Evolutionary conservation across 2,797 vertebrate species (phyloP).

Genomic region (Sebastes cheni): DNA sequence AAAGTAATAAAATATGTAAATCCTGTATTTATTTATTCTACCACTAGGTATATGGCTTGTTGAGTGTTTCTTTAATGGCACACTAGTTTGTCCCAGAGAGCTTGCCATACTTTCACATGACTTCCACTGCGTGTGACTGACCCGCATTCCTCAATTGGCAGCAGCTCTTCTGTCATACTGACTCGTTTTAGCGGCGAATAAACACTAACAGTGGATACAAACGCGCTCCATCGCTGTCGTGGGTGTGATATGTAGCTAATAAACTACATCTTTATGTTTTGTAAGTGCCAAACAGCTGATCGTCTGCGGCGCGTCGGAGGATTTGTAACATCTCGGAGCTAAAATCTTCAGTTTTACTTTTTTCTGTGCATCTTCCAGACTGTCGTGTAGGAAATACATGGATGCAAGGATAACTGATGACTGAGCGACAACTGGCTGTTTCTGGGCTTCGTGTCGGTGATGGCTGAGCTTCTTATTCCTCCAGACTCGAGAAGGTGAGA

Average conservation of each 20-base stretch:
- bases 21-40: not conserved
- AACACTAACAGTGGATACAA: not conserved
- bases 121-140: slow-evolving; percentile 79
- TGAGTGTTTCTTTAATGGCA: not conserved
- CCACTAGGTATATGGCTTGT: not conserved
- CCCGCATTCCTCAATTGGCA: slow-evolving; percentile 69
- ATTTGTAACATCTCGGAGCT: not conserved
- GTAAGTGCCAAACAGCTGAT: not conserved
- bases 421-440: not conserved
- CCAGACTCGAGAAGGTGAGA: slow-evolving; percentile 60
- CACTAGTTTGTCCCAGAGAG: slow-evolving; percentile 59
- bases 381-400: not conserved
- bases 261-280: not conserved
- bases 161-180: rapidly evolving
- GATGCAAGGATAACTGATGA: slow-evolving; percentile 14
- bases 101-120: slow-evolving; percentile 83
- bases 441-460: slow-evolving; percentile 13
- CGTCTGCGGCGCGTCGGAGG: not conserved
- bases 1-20: not conserved
- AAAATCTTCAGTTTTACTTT: not conserved
- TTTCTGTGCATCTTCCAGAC: not conserved
- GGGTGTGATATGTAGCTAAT: not conserved
- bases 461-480: slow-evolving; percentile 60
- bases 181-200: not conserved
- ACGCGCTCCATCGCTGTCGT: rapidly evolving